These are phyloP conservation scores for Leiothrix lutea DNA, from an alignment of 2,113 vertebrate species.

Conservation along the genomic window DNA sequence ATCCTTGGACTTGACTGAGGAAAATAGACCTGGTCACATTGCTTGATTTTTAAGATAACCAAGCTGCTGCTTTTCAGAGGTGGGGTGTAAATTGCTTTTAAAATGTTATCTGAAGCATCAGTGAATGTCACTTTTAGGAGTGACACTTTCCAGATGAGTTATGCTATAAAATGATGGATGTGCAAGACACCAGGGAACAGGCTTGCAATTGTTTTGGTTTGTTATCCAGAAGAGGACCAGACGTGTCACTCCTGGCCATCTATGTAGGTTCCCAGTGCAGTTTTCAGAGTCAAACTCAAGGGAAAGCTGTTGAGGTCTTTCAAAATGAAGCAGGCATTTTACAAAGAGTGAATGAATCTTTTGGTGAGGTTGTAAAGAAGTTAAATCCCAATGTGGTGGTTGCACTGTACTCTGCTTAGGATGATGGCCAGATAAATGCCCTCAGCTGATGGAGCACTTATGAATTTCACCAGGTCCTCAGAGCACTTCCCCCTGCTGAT, in stretches of 20 bases:
- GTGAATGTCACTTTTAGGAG: not conserved
- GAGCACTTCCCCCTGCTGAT: not conserved
- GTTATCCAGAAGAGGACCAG: not conserved
- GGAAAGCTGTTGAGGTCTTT: not conserved
- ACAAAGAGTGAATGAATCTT: not conserved
- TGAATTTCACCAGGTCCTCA: constrained; percentile 13
- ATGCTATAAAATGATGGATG: not conserved
- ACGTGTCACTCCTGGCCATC: not conserved
- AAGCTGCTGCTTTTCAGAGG: not conserved
- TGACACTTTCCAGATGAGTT: not conserved
- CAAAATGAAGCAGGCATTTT: not conserved
- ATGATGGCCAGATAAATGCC: not conserved
- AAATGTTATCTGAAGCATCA: not conserved
- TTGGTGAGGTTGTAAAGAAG: not conserved
- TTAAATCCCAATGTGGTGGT: not conserved
- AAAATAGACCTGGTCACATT: not conserved
- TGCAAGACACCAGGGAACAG: not conserved
- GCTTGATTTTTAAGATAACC: not conserved
- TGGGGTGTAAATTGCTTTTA: not conserved
- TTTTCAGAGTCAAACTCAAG: not conserved
- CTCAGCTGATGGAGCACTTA: constrained; percentile 18
- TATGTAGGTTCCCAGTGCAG: not conserved
- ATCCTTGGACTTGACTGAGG: not conserved
- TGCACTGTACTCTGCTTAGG: not conserved
- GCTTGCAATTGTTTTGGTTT: not conserved